These are phyloP conservation scores for Neodontobutis hainanensis DNA, from an alignment of 2,113 vertebrate species.

Conservation along the genomic window DNA sequence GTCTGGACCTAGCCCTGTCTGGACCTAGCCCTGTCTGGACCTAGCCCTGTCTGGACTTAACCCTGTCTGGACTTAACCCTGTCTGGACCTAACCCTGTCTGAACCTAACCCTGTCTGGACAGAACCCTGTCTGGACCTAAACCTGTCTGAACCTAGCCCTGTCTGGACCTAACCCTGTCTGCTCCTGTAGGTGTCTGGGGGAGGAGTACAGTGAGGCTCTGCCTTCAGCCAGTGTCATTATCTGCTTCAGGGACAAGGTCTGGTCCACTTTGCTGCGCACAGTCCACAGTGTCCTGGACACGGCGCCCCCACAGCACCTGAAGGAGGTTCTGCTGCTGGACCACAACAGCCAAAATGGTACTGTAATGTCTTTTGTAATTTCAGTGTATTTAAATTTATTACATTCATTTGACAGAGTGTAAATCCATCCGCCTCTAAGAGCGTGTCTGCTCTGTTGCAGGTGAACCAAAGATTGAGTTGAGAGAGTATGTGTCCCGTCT, in stretches of 20 bases:
- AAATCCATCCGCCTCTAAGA: not conserved
- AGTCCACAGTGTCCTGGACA: constrained; percentile 85
- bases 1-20: no score
- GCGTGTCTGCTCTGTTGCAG: constrained; percentile 59
- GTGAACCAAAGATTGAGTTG: constrained; percentile 83
- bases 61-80: no score
- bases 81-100: no score
- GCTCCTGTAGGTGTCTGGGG: constrained; percentile 79
- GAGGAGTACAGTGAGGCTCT: constrained; percentile 75
- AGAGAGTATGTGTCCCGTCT: constrained; percentile 85
- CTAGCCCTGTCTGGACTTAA: no score
- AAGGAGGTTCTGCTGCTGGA: constrained; percentile 89
- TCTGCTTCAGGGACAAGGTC: constrained; percentile 87
- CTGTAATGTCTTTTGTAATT: no score
- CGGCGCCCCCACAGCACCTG: constrained; percentile 77
- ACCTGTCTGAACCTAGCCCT: no score
- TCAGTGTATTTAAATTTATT: no score
- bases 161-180: no score
- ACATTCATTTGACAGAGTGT: no score
- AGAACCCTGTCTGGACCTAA: no score
- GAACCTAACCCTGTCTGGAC: no score
- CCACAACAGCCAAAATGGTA: constrained; percentile 87
- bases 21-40: no score
- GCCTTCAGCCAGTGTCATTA: constrained; percentile 84
- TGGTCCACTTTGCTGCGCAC: constrained; percentile 89